Base-by-base conservation (phyloP, 2,797 vertebrate genomes). In the Protosalanx chinensis region DNA sequence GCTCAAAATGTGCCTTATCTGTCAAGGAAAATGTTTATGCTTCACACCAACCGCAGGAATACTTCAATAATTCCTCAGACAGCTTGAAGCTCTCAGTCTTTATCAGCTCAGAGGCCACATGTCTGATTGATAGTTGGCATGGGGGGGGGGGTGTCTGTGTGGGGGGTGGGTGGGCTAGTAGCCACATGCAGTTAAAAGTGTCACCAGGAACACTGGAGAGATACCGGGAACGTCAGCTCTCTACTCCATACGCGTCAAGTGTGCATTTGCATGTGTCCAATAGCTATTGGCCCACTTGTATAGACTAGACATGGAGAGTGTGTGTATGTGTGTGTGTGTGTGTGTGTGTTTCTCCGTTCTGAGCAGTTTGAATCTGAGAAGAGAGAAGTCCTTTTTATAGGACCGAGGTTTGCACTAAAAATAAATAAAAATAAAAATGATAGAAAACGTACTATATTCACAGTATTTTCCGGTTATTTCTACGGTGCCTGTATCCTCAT, bases 1-100 rank as follows among this genome's bases (percentile, higher is more conserved):
- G 61, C 18, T 30, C 29, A 88, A 90, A 86, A 77, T 84, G 68
- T 84, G 79, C 84, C 86, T 93, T 92, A 93, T 90, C 90, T 88
- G 85, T 84, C 75, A 86, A 87, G 83, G 87, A 91, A 90, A 85
- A 90, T 89, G 84, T 87, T 89, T 89, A 86, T 75, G 65, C 78
- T 85, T 76, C 65, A 62, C 23, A 64, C 71, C 60, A 79, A 81
- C 80, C 57, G 68, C 80, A 82, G 79, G 71, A 84, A 83, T 81
- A 88, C 71, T 80, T 76, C 75, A 85, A 84, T 82, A 79, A 82
- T 85, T 84, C 80, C 77, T 62, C 59, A 16, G 79, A 76, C 78
- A 81, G 83, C 84, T 83, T 83, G 75, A 86, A 82, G 80, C 75
- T 74, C 73, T 79, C 73, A 27, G 70, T 78, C 82, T 90, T 88